phyloP scores from a whole-genome alignment of 92 coral and sea anemone genomes.

The Diadumene lineata region DNA sequence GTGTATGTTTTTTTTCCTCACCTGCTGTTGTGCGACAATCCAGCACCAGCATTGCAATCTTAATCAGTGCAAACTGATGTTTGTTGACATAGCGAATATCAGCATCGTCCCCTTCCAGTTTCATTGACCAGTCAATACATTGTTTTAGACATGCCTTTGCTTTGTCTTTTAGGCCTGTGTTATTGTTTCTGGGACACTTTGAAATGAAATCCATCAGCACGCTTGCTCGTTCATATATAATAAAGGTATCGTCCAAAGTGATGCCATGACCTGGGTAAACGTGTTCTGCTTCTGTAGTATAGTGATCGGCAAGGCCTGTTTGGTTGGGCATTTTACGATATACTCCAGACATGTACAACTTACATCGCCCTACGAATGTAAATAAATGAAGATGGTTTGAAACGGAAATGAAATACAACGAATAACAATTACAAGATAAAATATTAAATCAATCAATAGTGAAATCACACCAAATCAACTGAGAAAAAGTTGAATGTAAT shows the following conservation, averaged over 20 bases:
- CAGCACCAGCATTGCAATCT: slow-evolving; percentile 61
- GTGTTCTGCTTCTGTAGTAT: slow-evolving; percentile 51
- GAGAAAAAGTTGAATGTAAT: no score
- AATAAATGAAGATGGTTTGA: not conserved
- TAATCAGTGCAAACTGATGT: slow-evolving; percentile 74
- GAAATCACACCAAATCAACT: no score
- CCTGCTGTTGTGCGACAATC: slow-evolving; percentile 76
- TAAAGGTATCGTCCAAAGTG: slow-evolving; percentile 53
- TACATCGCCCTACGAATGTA: slow-evolving; percentile 29
- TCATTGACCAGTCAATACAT: slow-evolving; percentile 55
- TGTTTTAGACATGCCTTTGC: slow-evolving; percentile 39
- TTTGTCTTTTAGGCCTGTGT: slow-evolving; percentile 7
- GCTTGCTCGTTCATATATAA: slow-evolving; percentile 65
- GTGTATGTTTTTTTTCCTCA: not conserved
- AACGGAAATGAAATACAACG: not conserved
- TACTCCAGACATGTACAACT: slow-evolving; percentile 59
- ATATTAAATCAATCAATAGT: no score
- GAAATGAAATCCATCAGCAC: slow-evolving; percentile 56
- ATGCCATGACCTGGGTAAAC: slow-evolving; percentile 10
- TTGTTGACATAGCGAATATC: slow-evolving; percentile 54
- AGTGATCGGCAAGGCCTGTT: slow-evolving; percentile 43
- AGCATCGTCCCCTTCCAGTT: slow-evolving; percentile 26
- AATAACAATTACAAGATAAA: no score
- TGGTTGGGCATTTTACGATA: slow-evolving; percentile 44
- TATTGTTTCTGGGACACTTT: slow-evolving; percentile 2